These are phyloP conservation scores for Argyresthia goedartella DNA, from an alignment of 2,888 invertebrate genomes.

Conservation along the genomic window DNA sequence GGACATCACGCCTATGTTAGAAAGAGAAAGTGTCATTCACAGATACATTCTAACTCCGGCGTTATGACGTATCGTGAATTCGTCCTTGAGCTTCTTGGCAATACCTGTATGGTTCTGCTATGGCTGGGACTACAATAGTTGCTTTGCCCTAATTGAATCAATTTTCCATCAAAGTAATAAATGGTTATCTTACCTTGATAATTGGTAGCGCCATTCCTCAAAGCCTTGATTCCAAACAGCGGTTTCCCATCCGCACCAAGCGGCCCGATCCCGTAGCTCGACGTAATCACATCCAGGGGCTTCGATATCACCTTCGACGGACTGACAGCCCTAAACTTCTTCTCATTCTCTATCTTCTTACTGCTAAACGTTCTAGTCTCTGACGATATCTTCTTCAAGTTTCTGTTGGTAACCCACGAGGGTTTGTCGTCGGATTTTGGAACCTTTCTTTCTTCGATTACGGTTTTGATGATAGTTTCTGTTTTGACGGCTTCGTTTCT, in stretches of 20 bases:
- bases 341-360: slow-evolving; percentile 49
- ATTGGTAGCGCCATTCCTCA: slow-evolving; percentile 72
- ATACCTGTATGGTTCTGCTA: too few species aligned
- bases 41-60: too few species aligned
- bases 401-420: slow-evolving; percentile 73
- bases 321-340: slow-evolving; percentile 47
- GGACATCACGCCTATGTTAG: too few species aligned
- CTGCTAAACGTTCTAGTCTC: slow-evolving; percentile 45
- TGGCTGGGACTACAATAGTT: too few species aligned
- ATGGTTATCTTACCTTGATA: slow-evolving; percentile 71
- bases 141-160: too few species aligned
- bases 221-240: slow-evolving; percentile 82
- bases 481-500: slow-evolving; percentile 22
- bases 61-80: too few species aligned
- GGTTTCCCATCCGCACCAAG: slow-evolving; percentile 85
- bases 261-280: slow-evolving; percentile 87
- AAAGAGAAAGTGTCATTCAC: too few species aligned
- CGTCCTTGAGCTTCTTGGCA: too few species aligned
- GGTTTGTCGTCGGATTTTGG: slow-evolving; percentile 66
- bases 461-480: slow-evolving; percentile 42
- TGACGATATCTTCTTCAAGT: slow-evolving; percentile 65
- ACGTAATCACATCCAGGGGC: slow-evolving; percentile 77
- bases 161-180: too few species aligned
- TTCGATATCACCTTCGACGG: slow-evolving; percentile 42
- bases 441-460: slow-evolving; percentile 40